Base-by-base conservation (phyloP, 1,140 invertebrate species). In the Doryteuthis pealeii region DNA sequence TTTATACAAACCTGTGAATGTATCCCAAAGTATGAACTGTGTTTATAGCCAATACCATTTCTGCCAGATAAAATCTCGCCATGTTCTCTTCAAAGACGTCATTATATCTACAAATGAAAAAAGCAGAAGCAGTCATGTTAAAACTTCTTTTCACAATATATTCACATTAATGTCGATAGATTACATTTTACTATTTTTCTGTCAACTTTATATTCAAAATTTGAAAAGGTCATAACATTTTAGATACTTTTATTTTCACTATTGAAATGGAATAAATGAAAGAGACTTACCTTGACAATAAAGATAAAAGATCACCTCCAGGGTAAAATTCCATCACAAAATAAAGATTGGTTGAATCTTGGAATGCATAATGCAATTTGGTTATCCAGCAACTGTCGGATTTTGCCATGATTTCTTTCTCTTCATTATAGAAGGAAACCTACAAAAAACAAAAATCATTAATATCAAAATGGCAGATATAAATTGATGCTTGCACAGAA, bases 241-340 rank as follows among this genome's bases (percentile, higher is more conserved):
- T n/a, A n/a, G n/a, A n/a, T n/a, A n/a, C n/a, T n/a, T n/a, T n/a
- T n/a, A n/a, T n/a, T n/a, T n/a, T n/a, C n/a, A n/a, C n/a, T n/a
- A n/a, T n/a, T n/a, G n/a, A n/a, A n/a, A n/a, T n/a, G n/a, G n/a
- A n/a, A n/a, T n/a, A 40, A 40, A 40, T 40, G 10, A 40, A 40
- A 40, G 58, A 28, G 33, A 31, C 40, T 75, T 95, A 99, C 89
- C 97, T 96, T 31, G 94, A 94, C 93, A 99, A 96, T 30, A 99
- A 90, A 85, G 96, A 99, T n/a, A 99, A 95, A 43, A 99, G 91
- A 90, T 99, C 98, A 71, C 98, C 98, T 76, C 98, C 93, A 62
- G 97, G 96, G 96, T 99, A 98, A 83, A 99, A 99, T 86, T 99
- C 97, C 98, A 99, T 99, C 0, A 99, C 96, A 95, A 99, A 98